A percentile compares a stretch with the other conserved stretches of the same genome.
Conservation (phyloP, 2,888 invertebrate genomes). For the Plemyria rubiginata region DNA sequence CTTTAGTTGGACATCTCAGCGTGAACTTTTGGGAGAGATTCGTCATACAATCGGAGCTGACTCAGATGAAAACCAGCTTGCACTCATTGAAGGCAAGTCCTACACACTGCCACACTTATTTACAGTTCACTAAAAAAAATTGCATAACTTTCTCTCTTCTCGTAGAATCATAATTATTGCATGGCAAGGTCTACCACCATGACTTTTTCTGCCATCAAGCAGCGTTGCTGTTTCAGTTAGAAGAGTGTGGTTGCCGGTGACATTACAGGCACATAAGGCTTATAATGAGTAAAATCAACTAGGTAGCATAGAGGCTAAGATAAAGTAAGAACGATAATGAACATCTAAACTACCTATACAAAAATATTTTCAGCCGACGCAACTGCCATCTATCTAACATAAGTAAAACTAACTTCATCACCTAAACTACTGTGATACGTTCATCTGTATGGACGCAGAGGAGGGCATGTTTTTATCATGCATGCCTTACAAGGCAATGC, state of each 20-base stretch:
- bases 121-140: conserved; percentile 4
- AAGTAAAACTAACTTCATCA: neutral
- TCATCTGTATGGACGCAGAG: no score
- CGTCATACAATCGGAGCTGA: conserved; percentile 59
- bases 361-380: neutral
- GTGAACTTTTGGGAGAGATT: conserved; percentile 68
- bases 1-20: conserved; percentile 60
- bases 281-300: no score
- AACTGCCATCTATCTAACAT: conserved; percentile 19
- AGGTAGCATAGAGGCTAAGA: no score
- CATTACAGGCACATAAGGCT: no score
- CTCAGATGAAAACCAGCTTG: conserved; percentile 61
- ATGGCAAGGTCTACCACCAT: no score
- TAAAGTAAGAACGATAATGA: no score
- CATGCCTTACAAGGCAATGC: no score
- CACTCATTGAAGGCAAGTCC: conserved; percentile 59
- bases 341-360: no score
- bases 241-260: no score
- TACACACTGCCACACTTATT: neutral
- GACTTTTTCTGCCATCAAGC: no score
- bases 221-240: no score
- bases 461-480: no score
- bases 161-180: neutral
- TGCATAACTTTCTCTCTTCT: neutral
- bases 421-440: neutral